phyloP scores from a whole-genome alignment of 2,888 invertebrate genomes.

The Danaus chrysippus region DNA sequence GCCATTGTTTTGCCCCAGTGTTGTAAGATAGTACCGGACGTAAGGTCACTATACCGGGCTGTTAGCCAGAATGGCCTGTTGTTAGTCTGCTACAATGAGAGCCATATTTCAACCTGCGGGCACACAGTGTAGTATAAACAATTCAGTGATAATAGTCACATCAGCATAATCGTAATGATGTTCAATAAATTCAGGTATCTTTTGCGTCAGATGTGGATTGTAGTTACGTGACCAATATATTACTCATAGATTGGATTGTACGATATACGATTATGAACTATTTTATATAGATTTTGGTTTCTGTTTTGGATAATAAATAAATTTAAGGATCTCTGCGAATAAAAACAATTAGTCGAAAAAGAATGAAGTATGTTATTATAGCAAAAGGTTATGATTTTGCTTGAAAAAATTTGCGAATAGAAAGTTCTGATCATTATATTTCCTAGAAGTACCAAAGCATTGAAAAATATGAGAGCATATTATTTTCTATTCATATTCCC shows the following conservation, averaged over 20 bases:
- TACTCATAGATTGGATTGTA: neutral
- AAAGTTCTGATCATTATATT: too few relatives aligned
- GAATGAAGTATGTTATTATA: too few relatives aligned
- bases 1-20: conserved; percentile 19
- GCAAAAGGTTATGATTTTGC: too few relatives aligned
- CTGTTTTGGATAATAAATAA: too few relatives aligned
- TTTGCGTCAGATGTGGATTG: conserved; percentile 23
- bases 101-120: conserved; percentile 57
- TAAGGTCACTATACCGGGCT: conserved; percentile 56
- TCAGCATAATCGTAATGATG: conserved; percentile 38
- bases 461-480: neutral
- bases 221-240: conserved; percentile 7
- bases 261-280: neutral
- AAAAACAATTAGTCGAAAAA: too few relatives aligned
- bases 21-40: conserved; percentile 38
- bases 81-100: conserved; percentile 69
- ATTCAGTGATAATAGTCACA: conserved; percentile 46
- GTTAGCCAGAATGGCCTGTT: conserved; percentile 65
- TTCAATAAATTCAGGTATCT: conserved; percentile 16
- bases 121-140: conserved; percentile 41
- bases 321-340: too few relatives aligned
- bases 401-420: too few relatives aligned
- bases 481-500: neutral
- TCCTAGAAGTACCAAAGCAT: neutral
- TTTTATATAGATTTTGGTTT: too few relatives aligned